Evolutionary conservation across 2,797 vertebrate genomes (phyloP).

Genomic region (Mallotus villosus): DNA sequence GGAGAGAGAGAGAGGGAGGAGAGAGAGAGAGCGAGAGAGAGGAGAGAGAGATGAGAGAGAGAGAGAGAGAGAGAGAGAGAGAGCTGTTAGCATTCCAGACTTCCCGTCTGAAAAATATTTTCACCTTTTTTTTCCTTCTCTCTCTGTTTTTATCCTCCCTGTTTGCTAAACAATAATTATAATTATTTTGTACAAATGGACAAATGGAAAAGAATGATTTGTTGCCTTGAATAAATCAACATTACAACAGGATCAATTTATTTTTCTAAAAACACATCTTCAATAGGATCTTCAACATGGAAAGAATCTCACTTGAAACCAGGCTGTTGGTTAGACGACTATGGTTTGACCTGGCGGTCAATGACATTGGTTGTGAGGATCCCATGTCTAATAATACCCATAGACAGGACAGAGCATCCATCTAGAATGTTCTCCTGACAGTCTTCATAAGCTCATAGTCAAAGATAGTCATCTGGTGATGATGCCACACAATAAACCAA

Average conservation of each 20-base stretch:
- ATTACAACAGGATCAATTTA: not conserved
- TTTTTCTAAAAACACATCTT: not conserved
- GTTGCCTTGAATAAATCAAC: constrained; percentile 3
- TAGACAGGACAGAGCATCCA: constrained; percentile 30
- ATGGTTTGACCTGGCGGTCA: constrained; percentile 50
- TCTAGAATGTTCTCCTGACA: not conserved
- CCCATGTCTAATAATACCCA: constrained; percentile 68
- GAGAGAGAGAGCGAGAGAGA: constrained; percentile 42
- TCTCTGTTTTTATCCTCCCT: not conserved
- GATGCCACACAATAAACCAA: too few relatives aligned
- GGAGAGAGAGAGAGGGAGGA: constrained; percentile 48
- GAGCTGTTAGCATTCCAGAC: constrained; percentile 70
- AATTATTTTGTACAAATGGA: too few relatives aligned
- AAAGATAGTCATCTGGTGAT: not conserved
- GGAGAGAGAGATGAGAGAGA: constrained; percentile 51
- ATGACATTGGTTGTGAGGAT: constrained; percentile 58
- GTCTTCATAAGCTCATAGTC: constrained; percentile 17
- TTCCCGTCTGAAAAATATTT: constrained; percentile 16
- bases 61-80: constrained; percentile 38
- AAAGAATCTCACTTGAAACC: constrained; percentile 72
- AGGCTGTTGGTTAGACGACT: constrained; percentile 50
- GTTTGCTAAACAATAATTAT: not conserved
- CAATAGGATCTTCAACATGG: constrained; percentile 56
- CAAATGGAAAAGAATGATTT: not conserved
- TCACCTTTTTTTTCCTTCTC: constrained; percentile 33